Conservation (phyloP, 2,888 invertebrate species). For the Orthonevra nobilis region DNA sequence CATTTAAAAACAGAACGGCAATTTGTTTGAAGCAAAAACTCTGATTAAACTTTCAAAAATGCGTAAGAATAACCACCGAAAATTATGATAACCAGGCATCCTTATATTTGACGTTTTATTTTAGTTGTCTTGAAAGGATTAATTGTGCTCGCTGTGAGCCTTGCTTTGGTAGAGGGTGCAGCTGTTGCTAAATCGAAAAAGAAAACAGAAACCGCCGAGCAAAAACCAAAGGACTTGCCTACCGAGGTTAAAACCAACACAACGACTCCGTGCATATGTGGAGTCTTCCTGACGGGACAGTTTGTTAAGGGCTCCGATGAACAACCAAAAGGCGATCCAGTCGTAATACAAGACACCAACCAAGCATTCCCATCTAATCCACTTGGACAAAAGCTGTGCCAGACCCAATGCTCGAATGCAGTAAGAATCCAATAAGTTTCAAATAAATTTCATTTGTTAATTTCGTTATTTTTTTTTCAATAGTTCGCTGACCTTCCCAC, state of each 20-base stretch:
- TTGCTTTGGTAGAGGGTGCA: conserved; percentile 16
- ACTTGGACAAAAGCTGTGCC: conserved; percentile 87
- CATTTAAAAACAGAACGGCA: conserved; percentile 42
- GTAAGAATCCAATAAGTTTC: conserved; percentile 81
- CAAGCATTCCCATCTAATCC: conserved; percentile 84
- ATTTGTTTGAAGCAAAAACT: conserved; percentile 20
- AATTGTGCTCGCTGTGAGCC: conserved; percentile 12
- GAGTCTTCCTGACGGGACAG: conserved; percentile 89
- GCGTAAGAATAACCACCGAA: conserved; percentile 21
- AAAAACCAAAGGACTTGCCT: conserved; percentile 10
- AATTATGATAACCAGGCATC: too few relatives aligned
- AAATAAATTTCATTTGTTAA: conserved; percentile 5
- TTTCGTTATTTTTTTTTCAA: conserved; percentile 81
- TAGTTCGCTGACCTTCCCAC: conserved; percentile 89
- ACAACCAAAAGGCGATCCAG: conserved; percentile 85
- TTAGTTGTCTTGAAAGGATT: conserved; percentile 52
- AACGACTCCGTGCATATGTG: conserved; percentile 85
- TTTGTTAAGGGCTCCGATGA: conserved; percentile 84
- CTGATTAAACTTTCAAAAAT: conserved; percentile 30
- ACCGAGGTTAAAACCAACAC: conserved; percentile 27
- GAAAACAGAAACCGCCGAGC: neutral
- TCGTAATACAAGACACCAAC: conserved; percentile 87
- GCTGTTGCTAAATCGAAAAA: conserved; percentile 9
- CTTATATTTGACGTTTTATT: too few relatives aligned
- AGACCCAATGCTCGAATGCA: conserved; percentile 88